phyloP scores from a whole-genome alignment of 2,797 vertebrate genomes.

The Hoplostethus mediterraneus region DNA sequence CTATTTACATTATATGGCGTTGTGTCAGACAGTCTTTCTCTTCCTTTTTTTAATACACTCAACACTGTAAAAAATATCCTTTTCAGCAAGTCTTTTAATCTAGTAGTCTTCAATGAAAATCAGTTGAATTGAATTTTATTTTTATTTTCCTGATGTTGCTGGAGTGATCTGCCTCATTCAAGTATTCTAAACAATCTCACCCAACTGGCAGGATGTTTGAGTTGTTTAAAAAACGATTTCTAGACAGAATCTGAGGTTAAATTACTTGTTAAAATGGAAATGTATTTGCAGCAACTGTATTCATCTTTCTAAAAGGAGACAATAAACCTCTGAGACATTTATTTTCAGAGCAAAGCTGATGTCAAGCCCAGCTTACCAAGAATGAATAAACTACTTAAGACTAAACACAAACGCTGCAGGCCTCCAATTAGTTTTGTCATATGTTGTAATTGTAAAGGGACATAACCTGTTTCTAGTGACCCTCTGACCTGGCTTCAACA shows the following conservation, averaged over 20 bases:
- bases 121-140: too few species aligned
- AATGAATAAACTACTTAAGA: constrained; percentile 40
- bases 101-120: too few species aligned
- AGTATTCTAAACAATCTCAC: too few species aligned
- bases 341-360: constrained; percentile 54
- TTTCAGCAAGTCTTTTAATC: too few species aligned
- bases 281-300: constrained; percentile 19
- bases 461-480: neutral
- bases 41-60: too few species aligned
- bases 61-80: too few species aligned
- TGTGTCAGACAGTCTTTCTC: too few species aligned
- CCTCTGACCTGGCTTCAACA: neutral
- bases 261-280: neutral
- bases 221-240: too few species aligned
- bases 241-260: too few species aligned
- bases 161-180: too few species aligned
- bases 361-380: constrained; percentile 51
- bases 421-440: constrained; percentile 6
- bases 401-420: constrained; percentile 46
- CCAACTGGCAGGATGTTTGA: too few species aligned
- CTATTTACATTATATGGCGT: neutral
- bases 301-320: constrained; percentile 31
- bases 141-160: too few species aligned
- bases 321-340: constrained; percentile 70
- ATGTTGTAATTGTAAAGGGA: constrained; percentile 4